Base-by-base conservation (phyloP, 2,113 vertebrate species). In the Tachysurus fulvidraco region DNA sequence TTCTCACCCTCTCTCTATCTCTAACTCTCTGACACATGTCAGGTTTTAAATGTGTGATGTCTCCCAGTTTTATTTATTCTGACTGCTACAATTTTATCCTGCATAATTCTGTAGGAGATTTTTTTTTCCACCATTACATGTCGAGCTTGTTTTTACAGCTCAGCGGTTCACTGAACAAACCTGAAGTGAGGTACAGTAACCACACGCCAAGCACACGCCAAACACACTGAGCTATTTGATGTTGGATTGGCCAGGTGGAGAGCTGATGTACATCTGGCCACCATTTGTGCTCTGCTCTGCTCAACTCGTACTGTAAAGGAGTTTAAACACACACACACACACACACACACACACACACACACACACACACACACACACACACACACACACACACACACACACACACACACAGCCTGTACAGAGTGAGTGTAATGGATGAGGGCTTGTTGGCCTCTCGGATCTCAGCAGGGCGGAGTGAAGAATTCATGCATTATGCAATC, bases 381-480 rank as follows among this genome's bases (percentile, higher is more conserved):
- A 78, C 14, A 78, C 74, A 54, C 46, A 30, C 76, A 78, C 76
- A 78, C 14, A 78, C 74, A 54, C 46, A 30, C 76, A 78, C 76
- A 74, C 23, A 55, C n/a, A 78, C n/a, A 55, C 76, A 55, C 25
- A 77, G 74, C 2, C 25, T 54, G 25, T 28, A 54, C 46, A 78
- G 25, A 17, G 14, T 30, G 25, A 17, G 14, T 30, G 74, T 55
- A 50, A 78, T 78, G 50, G 50, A 78, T 55, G 76, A 17, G 55
- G 50, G 52, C 30, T 16, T 1, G n/a, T n/a, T 55, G 76, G 76
- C 3, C 76, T 79, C 52, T 57, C 8, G n/a, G 52, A 30, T 79
- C 76, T 79, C 76, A 30, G 76, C 76, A 79, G 76, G 76, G 76
- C 17, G 76, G 52, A 79, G 76, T 79, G n/a, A 79, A 79, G 52